These are phyloP conservation scores for Rhogogaster chlorosoma DNA, from an alignment of 2,888 invertebrate species.

Conservation along the genomic window DNA sequence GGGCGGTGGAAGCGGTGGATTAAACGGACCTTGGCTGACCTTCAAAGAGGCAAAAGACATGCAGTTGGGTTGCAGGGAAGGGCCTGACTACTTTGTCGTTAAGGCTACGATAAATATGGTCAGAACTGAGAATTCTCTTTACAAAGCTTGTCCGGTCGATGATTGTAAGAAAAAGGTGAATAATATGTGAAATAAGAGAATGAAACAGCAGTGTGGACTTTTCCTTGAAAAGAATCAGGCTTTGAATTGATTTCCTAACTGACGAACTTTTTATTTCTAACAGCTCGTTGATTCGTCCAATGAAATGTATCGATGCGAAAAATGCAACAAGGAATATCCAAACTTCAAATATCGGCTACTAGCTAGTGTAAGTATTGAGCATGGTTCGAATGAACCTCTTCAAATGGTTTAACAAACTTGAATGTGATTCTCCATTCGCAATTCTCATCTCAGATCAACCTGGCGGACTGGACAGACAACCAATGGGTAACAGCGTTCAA, in stretches of 20 bases:
- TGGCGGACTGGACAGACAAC: slow-evolving; percentile 93
- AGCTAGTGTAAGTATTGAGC: slow-evolving; percentile 83
- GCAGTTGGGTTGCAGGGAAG: slow-evolving; percentile 87
- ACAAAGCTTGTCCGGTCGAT: slow-evolving; percentile 93
- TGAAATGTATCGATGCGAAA: slow-evolving; percentile 95
- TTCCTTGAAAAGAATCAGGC: neutral
- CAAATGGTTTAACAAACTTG: neutral
- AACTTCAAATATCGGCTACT: slow-evolving; percentile 93
- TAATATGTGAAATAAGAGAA: slow-evolving; percentile 12
- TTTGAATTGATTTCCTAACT: neutral
- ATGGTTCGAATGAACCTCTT: neutral
- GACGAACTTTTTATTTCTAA: slow-evolving; percentile 48
- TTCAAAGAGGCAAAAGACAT: slow-evolving; percentile 87
- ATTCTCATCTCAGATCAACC: slow-evolving; percentile 83
- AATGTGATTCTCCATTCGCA: slow-evolving; percentile 9
- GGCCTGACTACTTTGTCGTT: slow-evolving; percentile 89
- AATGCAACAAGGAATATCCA: slow-evolving; percentile 92
- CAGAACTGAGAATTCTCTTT: slow-evolving; percentile 90
- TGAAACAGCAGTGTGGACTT: neutral
- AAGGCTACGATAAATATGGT: slow-evolving; percentile 90
- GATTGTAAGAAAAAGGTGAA: slow-evolving; percentile 95
- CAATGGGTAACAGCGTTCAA: slow-evolving; percentile 96
- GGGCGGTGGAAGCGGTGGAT: slow-evolving; percentile 78
- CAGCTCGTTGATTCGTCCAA: slow-evolving; percentile 90
- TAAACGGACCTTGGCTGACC: slow-evolving; percentile 85